Percentiles rank a stretch among this genome's conserved stretches.
Conservation (phyloP, 2,113 vertebrate genomes). For the Paraplagusia blochii region DNA sequence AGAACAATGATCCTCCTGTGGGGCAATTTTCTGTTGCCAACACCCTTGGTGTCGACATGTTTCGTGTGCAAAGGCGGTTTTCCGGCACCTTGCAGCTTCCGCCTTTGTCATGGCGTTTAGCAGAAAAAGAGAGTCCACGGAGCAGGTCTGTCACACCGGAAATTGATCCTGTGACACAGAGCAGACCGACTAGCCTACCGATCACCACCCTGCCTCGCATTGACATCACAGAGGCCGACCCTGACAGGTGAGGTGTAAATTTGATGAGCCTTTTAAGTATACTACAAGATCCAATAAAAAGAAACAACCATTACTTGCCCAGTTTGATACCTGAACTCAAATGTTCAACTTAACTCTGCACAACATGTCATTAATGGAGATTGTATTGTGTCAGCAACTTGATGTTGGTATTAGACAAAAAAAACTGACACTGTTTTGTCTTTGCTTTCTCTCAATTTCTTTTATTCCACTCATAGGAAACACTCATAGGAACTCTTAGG, state of each 20-base stretch:
- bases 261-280: no score
- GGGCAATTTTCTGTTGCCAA: constrained; percentile 67
- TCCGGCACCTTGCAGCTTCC: constrained; percentile 91
- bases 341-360: no score
- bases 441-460: neutral
- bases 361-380: no score
- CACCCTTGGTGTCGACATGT: constrained; percentile 84
- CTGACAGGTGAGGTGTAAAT: constrained; percentile 79
- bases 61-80: constrained; percentile 84
- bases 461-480: no score
- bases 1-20: constrained; percentile 74
- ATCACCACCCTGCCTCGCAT: constrained; percentile 84
- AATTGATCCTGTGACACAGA: constrained; percentile 76
- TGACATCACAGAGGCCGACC: constrained; percentile 86
- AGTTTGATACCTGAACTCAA: no score
- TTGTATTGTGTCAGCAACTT: no score
- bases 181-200: constrained; percentile 86
- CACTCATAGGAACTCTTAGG: no score
- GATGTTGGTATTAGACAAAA: no score
- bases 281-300: neutral
- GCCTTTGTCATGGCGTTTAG: constrained; percentile 86
- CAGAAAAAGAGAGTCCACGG: constrained; percentile 69
- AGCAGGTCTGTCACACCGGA: constrained; percentile 78
- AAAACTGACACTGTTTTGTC: neutral
- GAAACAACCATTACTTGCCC: neutral